Evolutionary conservation across 2,797 vertebrate species (phyloP), one percentile per base, ranked within the genome.

Genomic region (Schizopygopsis pylzovi): DNA sequence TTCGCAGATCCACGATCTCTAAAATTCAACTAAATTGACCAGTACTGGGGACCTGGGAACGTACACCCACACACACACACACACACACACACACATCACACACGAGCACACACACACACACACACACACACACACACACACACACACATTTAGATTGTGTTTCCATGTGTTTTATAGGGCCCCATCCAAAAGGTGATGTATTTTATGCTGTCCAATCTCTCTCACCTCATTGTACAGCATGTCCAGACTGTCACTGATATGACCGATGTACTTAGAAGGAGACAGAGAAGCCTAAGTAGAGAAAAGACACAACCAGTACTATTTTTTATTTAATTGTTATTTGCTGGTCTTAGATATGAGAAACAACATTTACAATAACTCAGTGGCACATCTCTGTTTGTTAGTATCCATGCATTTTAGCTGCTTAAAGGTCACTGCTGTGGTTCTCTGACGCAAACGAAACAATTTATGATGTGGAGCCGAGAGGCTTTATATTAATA

Each of bases 31-130:
- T 63, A 99, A 1, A 1, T 96, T 98, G 86, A 99, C 91, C 86
- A 98, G 95, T 20, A 89, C 90, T 89, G n/a, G n/a, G n/a, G n/a
- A n/a, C n/a, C 95, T 96, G 11, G 98, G 98, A 85, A 98, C 95
- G 98, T 99, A 73, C 25, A 87, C 67, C 82, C 13, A 87, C 52
- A 25, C 75, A 83, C 6, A 86, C 39, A 18, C 80, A 79, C 8
- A 63, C 54, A 81, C 49, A 67, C 54, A 41, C 47, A 75, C 45
- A 90, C 87, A 56, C 12, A 87, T n/a, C 52, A 25, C 75, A 83
- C 6, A 86, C n/a, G n/a, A n/a, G n/a, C 39, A 18, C 80, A 79
- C 8, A 63, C 54, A 81, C 49, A 67, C 54, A 41, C 47, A 75
- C 45, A 90, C 87, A 56, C 33, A 33, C 33, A 33, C 33, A 33